phyloP scores from a whole-genome alignment of 2,797 vertebrate genomes.

The Dryobates pubescens region DNA sequence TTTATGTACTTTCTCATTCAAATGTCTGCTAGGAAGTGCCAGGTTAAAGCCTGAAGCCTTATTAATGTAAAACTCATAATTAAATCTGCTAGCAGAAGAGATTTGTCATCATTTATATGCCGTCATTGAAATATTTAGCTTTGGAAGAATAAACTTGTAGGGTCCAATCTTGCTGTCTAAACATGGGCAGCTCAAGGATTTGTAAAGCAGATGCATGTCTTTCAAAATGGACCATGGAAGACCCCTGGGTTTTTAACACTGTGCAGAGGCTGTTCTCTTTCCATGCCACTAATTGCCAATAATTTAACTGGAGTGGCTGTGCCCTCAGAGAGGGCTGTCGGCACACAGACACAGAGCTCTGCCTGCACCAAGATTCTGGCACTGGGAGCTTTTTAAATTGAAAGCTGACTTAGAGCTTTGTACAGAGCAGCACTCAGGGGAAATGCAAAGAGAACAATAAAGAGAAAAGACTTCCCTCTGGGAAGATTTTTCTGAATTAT shows the following conservation, averaged over 20 bases:
- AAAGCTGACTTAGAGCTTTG: slow-evolving; percentile 15
- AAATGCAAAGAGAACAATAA: neutral
- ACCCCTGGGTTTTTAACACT: neutral
- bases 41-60: neutral
- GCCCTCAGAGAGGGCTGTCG: neutral
- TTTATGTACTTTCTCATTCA: neutral
- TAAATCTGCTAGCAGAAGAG: slow-evolving; percentile 2
- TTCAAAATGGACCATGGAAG: neutral
- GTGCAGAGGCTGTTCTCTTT: neutral
- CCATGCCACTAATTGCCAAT: neutral
- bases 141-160: neutral
- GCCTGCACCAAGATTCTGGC: neutral
- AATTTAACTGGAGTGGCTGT: neutral
- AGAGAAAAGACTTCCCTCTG: slow-evolving; percentile 8
- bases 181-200: neutral
- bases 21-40: neutral
- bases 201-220: neutral
- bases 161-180: neutral
- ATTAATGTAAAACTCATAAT: neutral
- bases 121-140: neutral
- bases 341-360: neutral
- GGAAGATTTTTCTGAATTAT: neutral
- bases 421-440: neutral
- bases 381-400: neutral
- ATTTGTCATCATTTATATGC: neutral